Base-by-base conservation (phyloP, 2,888 invertebrate species). In the Xestia xanthographa region DNA sequence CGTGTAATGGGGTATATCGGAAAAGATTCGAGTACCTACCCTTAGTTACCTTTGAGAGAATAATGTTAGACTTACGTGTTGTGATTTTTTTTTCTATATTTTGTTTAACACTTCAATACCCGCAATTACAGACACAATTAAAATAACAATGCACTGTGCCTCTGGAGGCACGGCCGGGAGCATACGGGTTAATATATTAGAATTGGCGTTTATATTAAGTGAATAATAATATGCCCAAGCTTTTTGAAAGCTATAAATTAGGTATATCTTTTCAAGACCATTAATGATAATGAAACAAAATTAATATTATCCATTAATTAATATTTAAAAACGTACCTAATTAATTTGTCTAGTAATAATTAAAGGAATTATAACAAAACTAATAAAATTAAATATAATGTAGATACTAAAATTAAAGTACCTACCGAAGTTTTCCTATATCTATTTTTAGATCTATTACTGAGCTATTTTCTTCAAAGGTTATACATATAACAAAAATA, bases 21-120 rank as follows among this genome's bases (percentile, higher is more conserved):
- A 63, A 71, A 72, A 70, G 29, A 63, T 80, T 80, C 72, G 20
- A 76, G 69, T 67, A n/a, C 22, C 62, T 22, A 68, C n/a, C 58
- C 75, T 68, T 66, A 68, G 74, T 66, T 79, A 65, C 74, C 70
- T 67, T 65, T 9, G 12, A 41, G 26, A 48, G 67, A 70, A 29
- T 53, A 17, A 60, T 53, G 29, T 71, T 22, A 65, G 1, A 77
- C 8, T 41, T 50, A 48, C 17, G 3, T n/a, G 22, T 20, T 53
- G 12, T 68, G 34, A 75, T 68, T 60, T 60, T 53, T 11, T 72
- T 34, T 22, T 14, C 5, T 69, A 20, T 69, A 70, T 34, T 45
- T 65, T 53, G 14, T 75, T 14, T 22, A n/a, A n/a, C n/a, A n/a
- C n/a, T n/a, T n/a, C n/a, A n/a, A n/a, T n/a, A n/a, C n/a, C n/a